Evolutionary conservation across 2,888 invertebrate species (phyloP), one percentile per base, ranked within the genome.

Genomic region (Julus scanicus): DNA sequence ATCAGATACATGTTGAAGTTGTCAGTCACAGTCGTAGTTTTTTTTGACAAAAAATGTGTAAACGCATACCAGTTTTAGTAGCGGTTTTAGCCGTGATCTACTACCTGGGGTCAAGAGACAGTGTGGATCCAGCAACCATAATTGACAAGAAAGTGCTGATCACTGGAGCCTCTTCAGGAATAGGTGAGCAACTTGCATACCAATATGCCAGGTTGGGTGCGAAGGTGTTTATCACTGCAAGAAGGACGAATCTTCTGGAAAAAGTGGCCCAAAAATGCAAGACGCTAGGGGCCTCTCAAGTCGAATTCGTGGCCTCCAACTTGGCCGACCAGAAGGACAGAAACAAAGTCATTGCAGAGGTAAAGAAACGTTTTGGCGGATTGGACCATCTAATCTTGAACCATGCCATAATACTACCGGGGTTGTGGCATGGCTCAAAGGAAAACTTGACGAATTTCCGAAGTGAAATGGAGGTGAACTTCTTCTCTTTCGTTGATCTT

Each of bases 401-500:
- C 86, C 86, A 86, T 29, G 86, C 57, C 20, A 29, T 57, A 44
- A 13, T 39, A 5, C 4, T n/a, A 84, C 39, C 20, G 40, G 15
- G 84, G 17, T 9, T 86, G 15, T 86, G 86, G 86, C 3, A 4
- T 39, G 86, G 44, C 39, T 29, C 20, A 15, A n/a, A 37, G 13
- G 57, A 87, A 13, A 44, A 86, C 48, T 1, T 29, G 57, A 29
- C 49, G 2, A 48, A 11, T 87, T 57, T 87, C 13, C 53, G 53
- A 13, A 29, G 29, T 49, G 57, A n/a, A 20, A 87, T 91, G 13
- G 91, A 91, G 48, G 90, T 92, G 48, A 92, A 92, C 90, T 91
- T 91, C 90, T 89, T 90, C 84, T 91, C 92, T 0, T 92, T 92
- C 88, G 91, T 92, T 15, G 90, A 91, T 89, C 90, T 92, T 39